Percentiles rank a stretch among this genome's conserved stretches.
Evolutionary conservation across 1,140 invertebrate species (phyloP).

Genomic region (Drosophila rhopaloa): DNA sequence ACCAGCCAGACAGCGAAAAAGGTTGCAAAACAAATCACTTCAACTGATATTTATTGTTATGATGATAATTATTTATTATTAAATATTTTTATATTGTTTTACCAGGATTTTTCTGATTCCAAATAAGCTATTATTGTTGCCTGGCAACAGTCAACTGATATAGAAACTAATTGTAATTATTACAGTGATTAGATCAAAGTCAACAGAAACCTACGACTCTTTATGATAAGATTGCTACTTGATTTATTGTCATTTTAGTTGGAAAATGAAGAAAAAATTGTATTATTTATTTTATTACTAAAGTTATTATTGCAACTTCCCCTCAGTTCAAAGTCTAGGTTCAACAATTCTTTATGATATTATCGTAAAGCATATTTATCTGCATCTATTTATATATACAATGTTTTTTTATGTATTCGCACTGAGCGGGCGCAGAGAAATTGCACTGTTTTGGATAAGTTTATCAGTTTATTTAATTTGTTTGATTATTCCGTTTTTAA

Average conservation of each 20-base stretch:
- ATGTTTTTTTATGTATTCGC: slow-evolving; percentile 4
- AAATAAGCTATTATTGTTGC: slow-evolving; percentile 7
- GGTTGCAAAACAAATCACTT: slow-evolving; percentile 8
- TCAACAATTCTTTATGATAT: not conserved
- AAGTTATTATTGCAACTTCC: not conserved
- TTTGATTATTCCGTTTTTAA: not conserved
- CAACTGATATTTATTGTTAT: slow-evolving; percentile 9
- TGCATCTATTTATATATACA: not conserved
- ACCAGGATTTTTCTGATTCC: slow-evolving; percentile 2
- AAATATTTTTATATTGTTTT: slow-evolving; percentile 2
- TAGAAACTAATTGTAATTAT: slow-evolving; percentile 23
- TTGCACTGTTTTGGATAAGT: not conserved
- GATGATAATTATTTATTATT: not conserved
- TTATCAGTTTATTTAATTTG: not conserved
- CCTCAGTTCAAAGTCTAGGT: slow-evolving; percentile 9
- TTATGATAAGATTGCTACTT: slow-evolving; percentile 20
- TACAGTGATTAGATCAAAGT: slow-evolving; percentile 45
- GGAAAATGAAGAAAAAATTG: not conserved
- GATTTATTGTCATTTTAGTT: slow-evolving; percentile 1
- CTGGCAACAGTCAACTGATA: slow-evolving; percentile 14
- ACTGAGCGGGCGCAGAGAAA: not conserved
- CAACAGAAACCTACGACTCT: not conserved
- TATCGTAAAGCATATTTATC: slow-evolving; percentile 17
- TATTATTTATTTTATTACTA: not conserved
- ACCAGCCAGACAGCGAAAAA: slow-evolving; percentile 14